These are phyloP conservation scores for Dendrolimus kikuchii DNA, from an alignment of 1,140 invertebrate species.

Conservation along the genomic window DNA sequence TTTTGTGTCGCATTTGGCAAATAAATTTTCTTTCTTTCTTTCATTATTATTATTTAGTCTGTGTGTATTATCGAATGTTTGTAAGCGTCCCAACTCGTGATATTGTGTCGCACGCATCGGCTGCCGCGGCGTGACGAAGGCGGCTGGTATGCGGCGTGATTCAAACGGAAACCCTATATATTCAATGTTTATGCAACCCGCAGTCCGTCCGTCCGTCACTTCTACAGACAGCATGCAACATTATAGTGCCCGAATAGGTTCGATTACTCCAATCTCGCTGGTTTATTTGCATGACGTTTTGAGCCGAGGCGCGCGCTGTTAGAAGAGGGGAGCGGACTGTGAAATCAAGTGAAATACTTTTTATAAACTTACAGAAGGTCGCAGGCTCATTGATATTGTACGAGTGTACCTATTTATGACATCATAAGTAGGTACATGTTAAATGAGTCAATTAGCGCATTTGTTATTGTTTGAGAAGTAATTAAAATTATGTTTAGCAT, in stretches of 20 bases:
- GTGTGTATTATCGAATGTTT: conserved; percentile 27
- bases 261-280: conserved; percentile 6
- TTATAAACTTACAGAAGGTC: too few species aligned
- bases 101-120: conserved; percentile 51
- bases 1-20: too few species aligned
- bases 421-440: too few species aligned
- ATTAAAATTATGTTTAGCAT: too few species aligned
- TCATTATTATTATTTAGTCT: conserved; percentile 26
- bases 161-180: conserved; percentile 66
- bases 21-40: conserved; percentile 2
- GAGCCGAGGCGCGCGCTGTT: too few species aligned
- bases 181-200: conserved; percentile 61
- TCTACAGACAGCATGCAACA: conserved; percentile 34
- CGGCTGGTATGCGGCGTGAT: conserved; percentile 63
- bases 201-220: conserved; percentile 42
- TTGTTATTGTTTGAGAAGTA: too few species aligned
- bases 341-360: too few species aligned
- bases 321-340: too few species aligned
- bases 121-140: conserved; percentile 50
- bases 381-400: too few species aligned
- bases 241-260: conserved; percentile 7
- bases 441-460: too few species aligned
- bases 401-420: too few species aligned
- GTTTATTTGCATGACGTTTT: too few species aligned
- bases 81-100: conserved; percentile 43